Conservation (phyloP, 2,113 vertebrate genomes). For the Grus americana region DNA sequence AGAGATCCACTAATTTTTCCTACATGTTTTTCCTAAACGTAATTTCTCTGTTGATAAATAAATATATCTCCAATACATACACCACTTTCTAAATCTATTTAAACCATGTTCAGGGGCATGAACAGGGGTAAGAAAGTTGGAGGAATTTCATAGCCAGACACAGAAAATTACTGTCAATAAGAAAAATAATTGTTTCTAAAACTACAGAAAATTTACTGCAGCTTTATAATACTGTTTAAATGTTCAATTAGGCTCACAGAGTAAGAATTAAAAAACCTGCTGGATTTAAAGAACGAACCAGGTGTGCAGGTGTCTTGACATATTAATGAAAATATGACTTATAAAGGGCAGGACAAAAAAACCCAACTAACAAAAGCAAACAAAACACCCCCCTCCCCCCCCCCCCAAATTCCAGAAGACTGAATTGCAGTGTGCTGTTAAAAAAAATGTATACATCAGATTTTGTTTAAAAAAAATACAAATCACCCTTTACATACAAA, state of each 20-base stretch:
- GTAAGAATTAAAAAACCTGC: background rate
- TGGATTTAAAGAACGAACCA: background rate
- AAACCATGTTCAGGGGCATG: background rate
- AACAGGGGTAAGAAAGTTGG: background rate
- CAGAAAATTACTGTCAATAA: background rate
- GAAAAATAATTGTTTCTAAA: background rate
- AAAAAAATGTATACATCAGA: background rate
- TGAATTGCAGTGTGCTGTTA: background rate
- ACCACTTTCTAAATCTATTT: background rate
- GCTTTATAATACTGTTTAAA: background rate
- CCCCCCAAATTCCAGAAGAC: background rate
- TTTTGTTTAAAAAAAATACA: background rate
- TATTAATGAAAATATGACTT: background rate
- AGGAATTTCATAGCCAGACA: background rate
- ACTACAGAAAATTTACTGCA: background rate
- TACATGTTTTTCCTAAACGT: background rate
- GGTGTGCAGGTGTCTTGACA: background rate
- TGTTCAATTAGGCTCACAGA: background rate
- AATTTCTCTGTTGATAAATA: background rate
- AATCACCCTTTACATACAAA: background rate
- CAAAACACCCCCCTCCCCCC: background rate
- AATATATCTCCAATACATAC: background rate
- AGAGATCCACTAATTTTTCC: background rate
- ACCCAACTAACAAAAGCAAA: background rate
- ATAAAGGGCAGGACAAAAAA: background rate